Evolutionary conservation across 2,113 vertebrate genomes (phyloP).

Genomic region (Pterocles burchelli): DNA sequence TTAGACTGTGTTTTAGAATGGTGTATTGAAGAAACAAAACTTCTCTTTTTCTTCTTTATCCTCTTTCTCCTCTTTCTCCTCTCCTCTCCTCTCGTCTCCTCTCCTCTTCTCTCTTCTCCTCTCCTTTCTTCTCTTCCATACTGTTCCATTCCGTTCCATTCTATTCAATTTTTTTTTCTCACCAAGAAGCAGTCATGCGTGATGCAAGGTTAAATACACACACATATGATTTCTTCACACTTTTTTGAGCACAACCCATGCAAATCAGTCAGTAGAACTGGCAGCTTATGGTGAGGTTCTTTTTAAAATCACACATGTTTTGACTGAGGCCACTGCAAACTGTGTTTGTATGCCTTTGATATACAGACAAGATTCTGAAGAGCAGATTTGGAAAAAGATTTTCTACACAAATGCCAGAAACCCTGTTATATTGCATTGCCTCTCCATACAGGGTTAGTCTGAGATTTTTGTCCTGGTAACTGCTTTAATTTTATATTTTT

Average conservation of each 20-base stretch:
- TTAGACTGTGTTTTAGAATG: not conserved
- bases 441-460: not conserved
- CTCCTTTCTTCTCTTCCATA: no score
- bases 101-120: no score
- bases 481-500: not conserved
- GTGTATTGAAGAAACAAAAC: not conserved
- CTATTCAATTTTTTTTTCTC: not conserved
- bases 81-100: no score
- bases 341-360: not conserved
- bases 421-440: not conserved
- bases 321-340: not conserved
- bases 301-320: not conserved
- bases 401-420: not conserved
- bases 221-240: not conserved
- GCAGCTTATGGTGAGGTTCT: not conserved
- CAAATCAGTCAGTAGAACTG: not conserved
- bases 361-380: not conserved
- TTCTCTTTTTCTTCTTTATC: not conserved
- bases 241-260: not conserved
- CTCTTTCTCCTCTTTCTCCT: no score
- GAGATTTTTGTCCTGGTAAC: not conserved
- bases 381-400: not conserved
- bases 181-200: not conserved
- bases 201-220: not conserved
- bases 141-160: not conserved